Evolutionary conservation across 2,113 vertebrate genomes (phyloP), one percentile per base, ranked within the genome.

Genomic region (Megaceryle maxima): DNA sequence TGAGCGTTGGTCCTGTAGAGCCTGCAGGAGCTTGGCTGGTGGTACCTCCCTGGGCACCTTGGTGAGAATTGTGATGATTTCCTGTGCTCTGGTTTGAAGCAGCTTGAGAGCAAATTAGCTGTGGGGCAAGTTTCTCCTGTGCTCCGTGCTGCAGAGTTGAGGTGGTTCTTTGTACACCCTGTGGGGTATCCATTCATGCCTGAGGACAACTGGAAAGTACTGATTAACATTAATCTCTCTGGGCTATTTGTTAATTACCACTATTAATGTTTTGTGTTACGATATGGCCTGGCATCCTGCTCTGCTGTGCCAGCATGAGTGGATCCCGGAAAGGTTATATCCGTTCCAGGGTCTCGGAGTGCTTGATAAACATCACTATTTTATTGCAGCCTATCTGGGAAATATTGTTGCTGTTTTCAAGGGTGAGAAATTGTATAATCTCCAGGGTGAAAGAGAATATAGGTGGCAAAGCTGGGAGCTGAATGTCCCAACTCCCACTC

Each of bases 371-470:
- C 55, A 73, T 25, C 50, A 63, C 57, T 6, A 20, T 76, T 94
- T 74, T 53, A 37, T 74, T 91, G 60, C 78, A 94, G 66, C 57
- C 41, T 70, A 94, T 53, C 93, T 93, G 75, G 90, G 93, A 96
- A 86, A n/a, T 59, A 44, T 2, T 19, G 35, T 87, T 76, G 19
- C 46, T 86, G 41, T 93, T 92, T 86, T 94, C 60, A 86, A 77
- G 85, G 67, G 6, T 41, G 53, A 67, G 84, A 85, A 79, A 76
- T 41, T 25, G 48, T 26, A 1, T 12, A 13, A 31, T 33, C n/a
- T 69, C 90, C 4, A 21, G 82, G 53, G 55, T 44, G 82, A 83
- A 80, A 22, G 35, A 48, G 70, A 43, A 87, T 2, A 41, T 17
- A n/a, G 16, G 41, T 62, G 75, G 75, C 48, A 55, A 35, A 83